Evolutionary conservation across 2,888 invertebrate species (phyloP).

Genomic region (Lepidochrysops patricia): DNA sequence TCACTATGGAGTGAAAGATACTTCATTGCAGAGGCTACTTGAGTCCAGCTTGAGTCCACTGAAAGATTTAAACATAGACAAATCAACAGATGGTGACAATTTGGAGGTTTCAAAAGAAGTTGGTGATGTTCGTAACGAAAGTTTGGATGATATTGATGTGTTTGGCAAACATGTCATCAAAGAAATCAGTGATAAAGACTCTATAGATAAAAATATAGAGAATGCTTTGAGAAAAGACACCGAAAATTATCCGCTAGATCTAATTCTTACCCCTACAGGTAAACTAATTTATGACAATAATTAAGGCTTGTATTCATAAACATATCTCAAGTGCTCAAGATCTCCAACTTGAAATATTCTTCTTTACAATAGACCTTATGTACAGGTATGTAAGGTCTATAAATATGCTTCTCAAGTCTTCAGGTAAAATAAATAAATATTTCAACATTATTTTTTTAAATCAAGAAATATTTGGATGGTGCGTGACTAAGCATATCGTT

Average conservation of each 20-base stretch:
- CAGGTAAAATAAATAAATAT: too few species aligned
- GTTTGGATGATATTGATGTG: background rate
- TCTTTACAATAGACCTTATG: too few species aligned
- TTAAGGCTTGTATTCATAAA: too few species aligned
- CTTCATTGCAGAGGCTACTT: background rate
- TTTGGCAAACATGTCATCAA: background rate
- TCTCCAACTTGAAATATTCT: too few species aligned
- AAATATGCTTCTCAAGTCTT: too few species aligned
- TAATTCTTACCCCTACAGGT: slow-evolving; percentile 51
- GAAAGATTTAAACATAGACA: background rate
- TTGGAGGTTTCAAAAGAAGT: background rate
- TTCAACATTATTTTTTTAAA: too few species aligned
- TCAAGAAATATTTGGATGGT: background rate
- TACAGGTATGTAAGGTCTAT: too few species aligned
- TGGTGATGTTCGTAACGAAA: background rate
- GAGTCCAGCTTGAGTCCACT: background rate
- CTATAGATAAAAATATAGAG: slow-evolving; percentile 50
- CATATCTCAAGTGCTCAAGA: too few species aligned
- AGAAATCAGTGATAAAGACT: slow-evolving; percentile 16
- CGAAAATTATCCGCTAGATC: slow-evolving; percentile 40
- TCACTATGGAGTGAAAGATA: background rate
- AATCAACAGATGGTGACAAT: background rate
- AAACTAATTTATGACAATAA: too few species aligned
- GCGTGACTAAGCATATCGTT: too few species aligned
- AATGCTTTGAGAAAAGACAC: slow-evolving; percentile 41